Evolutionary conservation across 2,797 vertebrate species (phyloP).

Genomic region (Cossypha dichroa): DNA sequence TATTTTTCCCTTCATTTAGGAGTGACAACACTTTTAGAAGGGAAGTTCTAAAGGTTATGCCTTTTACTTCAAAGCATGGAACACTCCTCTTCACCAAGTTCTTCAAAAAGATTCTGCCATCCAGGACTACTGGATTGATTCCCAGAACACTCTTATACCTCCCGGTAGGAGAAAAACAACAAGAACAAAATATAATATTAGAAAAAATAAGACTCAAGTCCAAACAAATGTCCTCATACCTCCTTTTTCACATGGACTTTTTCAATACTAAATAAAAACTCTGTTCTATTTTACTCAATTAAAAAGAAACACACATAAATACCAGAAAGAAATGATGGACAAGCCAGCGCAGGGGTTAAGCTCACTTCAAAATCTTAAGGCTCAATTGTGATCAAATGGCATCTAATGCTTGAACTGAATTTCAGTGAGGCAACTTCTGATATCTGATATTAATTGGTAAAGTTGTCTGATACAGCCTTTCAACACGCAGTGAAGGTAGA

Average conservation of each 20-base stretch:
- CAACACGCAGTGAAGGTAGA: not conserved
- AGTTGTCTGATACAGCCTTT: not conserved
- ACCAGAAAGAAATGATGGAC: not conserved
- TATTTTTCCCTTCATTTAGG: constrained; percentile 27
- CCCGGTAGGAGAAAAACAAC: not conserved
- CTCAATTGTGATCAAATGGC: not conserved
- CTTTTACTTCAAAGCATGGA: constrained; percentile 40
- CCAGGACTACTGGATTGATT: not conserved
- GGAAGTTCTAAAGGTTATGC: constrained; percentile 1
- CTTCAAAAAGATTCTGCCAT: not conserved
- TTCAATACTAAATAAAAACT: not conserved
- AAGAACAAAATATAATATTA: not conserved
- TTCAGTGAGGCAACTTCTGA: not conserved
- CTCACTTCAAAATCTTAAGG: not conserved
- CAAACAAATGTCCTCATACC: not conserved
- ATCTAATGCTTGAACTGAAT: not conserved
- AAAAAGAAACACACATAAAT: not conserved
- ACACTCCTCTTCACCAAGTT: not conserved
- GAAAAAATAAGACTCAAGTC: not conserved
- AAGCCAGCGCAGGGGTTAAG: not conserved
- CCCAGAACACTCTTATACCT: not conserved
- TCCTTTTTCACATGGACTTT: not conserved
- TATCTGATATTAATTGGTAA: not conserved
- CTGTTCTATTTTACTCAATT: not conserved
- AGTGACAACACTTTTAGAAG: constrained; percentile 39